Conservation (phyloP, 2,113 vertebrate species). For the Nibea albiflora region DNA sequence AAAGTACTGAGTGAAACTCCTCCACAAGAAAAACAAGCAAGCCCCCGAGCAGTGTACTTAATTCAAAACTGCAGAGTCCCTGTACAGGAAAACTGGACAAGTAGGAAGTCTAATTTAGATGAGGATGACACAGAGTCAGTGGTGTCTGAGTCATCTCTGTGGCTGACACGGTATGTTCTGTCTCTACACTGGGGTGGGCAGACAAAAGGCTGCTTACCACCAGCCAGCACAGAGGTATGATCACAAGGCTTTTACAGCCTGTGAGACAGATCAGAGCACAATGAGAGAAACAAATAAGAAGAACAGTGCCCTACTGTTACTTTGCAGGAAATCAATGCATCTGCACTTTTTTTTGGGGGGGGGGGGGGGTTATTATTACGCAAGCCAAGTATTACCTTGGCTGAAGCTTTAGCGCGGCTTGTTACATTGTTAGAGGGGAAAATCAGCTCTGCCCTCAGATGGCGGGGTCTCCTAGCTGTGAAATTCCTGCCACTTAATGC, state of each 20-base stretch:
- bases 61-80: conserved; percentile 3
- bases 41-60: not conserved
- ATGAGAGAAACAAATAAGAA: not conserved
- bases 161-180: conserved; percentile 44
- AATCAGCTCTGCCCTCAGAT: conserved; percentile 66
- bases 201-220: conserved; percentile 24
- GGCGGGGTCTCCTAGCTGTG: conserved; percentile 67
- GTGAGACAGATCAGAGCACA: conserved; percentile 18
- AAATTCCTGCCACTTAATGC: conserved; percentile 80
- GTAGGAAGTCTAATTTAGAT: conserved; percentile 57
- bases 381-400: conserved; percentile 3
- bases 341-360: not conserved
- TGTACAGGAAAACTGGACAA: conserved; percentile 29
- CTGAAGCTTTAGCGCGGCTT: conserved; percentile 37
- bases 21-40: conserved; percentile 1
- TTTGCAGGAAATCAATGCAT: not conserved
- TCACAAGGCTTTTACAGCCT: conserved; percentile 36
- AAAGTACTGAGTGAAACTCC: not conserved
- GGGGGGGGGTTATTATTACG: not conserved
- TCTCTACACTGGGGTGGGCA: conserved; percentile 21
- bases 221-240: conserved; percentile 30
- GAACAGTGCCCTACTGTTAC: not conserved
- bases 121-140: conserved; percentile 59
- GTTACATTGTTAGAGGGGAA: conserved; percentile 70
- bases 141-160: conserved; percentile 64